Evolutionary conservation across 2,113 vertebrate species (phyloP).

Genomic region (Himantopus leucocephalus): DNA sequence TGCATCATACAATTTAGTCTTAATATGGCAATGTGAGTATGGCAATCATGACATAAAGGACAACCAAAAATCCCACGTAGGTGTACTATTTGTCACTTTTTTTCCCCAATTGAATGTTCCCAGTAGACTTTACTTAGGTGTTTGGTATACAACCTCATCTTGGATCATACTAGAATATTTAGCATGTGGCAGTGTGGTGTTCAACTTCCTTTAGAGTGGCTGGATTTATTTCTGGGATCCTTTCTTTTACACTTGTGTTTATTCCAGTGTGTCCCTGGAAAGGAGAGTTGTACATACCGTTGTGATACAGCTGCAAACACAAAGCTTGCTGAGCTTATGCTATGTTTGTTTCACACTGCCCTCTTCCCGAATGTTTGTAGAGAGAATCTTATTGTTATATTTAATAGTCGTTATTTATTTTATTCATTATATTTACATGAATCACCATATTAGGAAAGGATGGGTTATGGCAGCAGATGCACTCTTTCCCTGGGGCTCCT

Average conservation of each 20-base stretch:
- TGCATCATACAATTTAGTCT: not conserved
- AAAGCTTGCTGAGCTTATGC: not conserved
- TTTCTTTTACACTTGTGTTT: not conserved
- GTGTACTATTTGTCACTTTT: not conserved
- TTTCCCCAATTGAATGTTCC: not conserved
- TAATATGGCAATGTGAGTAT: not conserved
- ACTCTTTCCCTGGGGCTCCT: not conserved
- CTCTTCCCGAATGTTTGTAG: not conserved
- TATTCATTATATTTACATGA: not conserved
- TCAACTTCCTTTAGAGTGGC: not conserved
- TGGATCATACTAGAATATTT: not conserved
- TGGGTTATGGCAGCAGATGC: not conserved
- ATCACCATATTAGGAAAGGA: not conserved
- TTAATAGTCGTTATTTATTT: not conserved
- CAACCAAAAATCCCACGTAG: not conserved
- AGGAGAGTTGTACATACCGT: not conserved
- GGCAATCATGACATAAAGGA: not conserved
- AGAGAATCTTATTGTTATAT: not conserved
- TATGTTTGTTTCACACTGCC: not conserved
- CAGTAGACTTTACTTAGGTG: not conserved
- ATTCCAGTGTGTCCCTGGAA: slow-evolving; percentile 1
- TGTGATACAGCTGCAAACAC: not conserved
- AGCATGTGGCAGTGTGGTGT: not conserved
- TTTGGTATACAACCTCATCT: not conserved
- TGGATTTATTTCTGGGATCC: not conserved